Percentiles rank a stretch among this genome's conserved stretches.
These are phyloP conservation scores for Hemicrepidius hirtus DNA, from an alignment of 2,888 invertebrate genomes.

Conservation along the genomic window DNA sequence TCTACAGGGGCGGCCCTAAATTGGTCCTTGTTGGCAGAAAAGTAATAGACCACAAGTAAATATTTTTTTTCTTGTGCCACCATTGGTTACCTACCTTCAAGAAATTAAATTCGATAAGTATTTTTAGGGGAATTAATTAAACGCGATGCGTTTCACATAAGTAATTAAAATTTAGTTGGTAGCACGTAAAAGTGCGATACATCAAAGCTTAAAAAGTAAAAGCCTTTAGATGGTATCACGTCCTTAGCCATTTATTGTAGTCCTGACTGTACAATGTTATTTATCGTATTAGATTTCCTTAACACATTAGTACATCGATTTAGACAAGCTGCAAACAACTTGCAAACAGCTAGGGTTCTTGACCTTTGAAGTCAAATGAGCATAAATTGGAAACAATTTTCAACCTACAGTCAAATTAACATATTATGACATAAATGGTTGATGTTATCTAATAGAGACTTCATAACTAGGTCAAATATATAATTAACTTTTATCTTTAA, in stretches of 20 bases:
- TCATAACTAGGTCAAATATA: slow-evolving; percentile 45
- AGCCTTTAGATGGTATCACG: slow-evolving; percentile 3
- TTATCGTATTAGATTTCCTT: slow-evolving; percentile 4
- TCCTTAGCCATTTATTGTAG: slow-evolving; percentile 8
- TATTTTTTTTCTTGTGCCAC: no score
- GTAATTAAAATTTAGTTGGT: no score
- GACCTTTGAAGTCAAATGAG: slow-evolving; percentile 41
- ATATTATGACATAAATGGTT: slow-evolving; percentile 45
- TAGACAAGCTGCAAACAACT: slow-evolving; percentile 5
- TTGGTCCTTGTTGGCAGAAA: no score
- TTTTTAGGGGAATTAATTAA: no score
- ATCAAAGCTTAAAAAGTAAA: slow-evolving; percentile 2
- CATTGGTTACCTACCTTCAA: no score
- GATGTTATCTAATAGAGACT: slow-evolving; percentile 47
- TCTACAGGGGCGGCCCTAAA: no score
- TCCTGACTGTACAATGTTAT: slow-evolving; percentile 8
- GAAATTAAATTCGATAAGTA: no score
- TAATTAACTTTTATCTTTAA: slow-evolving; percentile 47
- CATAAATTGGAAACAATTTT: slow-evolving; percentile 41
- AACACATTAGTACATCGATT: slow-evolving; percentile 12
- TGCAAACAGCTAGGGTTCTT: slow-evolving; percentile 31
- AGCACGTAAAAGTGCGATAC: background rate
- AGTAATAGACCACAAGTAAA: no score
- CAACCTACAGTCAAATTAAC: slow-evolving; percentile 40
- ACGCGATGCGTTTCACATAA: no score